These are phyloP conservation scores for Pterois miles DNA, from an alignment of 2,797 vertebrate species.

Conservation along the genomic window DNA sequence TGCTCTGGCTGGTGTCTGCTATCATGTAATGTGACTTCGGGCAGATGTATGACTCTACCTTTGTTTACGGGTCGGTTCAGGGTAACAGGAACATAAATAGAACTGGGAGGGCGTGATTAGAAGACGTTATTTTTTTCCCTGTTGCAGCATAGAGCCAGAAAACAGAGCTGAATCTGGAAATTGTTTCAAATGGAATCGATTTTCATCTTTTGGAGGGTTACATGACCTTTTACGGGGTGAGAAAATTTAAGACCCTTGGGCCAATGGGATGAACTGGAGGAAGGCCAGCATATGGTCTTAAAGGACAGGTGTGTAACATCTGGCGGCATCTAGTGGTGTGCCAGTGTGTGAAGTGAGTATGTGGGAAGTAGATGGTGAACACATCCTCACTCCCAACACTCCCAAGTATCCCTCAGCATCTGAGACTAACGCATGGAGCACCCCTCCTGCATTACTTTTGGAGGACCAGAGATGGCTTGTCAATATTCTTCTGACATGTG, in stretches of 20 bases:
- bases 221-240: constrained; percentile 12
- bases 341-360: too few species aligned
- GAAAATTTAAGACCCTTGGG: background rate
- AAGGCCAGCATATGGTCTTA: background rate
- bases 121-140: constrained; percentile 5
- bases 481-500: too few species aligned
- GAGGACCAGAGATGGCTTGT: too few species aligned
- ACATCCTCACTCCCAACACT: too few species aligned
- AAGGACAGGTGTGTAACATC: too few species aligned
- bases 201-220: constrained; percentile 25
- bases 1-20: constrained; percentile 45
- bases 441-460: too few species aligned
- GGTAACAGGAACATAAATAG: constrained; percentile 29
- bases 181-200: constrained; percentile 19
- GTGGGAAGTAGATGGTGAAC: too few species aligned
- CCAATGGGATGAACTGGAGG: constrained; percentile 2
- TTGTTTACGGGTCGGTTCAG: constrained; percentile 39
- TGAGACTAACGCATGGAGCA: background rate
- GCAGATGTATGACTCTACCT: constrained; percentile 58
- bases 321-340: too few species aligned
- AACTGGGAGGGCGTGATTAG: constrained; percentile 28
- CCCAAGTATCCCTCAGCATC: background rate
- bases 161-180: constrained; percentile 10
- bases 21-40: constrained; percentile 58
- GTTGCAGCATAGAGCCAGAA: background rate